Evolutionary conservation across 2,888 invertebrate species (phyloP), one percentile per base, ranked within the genome.

Genomic region (Camponotus fellah): DNA sequence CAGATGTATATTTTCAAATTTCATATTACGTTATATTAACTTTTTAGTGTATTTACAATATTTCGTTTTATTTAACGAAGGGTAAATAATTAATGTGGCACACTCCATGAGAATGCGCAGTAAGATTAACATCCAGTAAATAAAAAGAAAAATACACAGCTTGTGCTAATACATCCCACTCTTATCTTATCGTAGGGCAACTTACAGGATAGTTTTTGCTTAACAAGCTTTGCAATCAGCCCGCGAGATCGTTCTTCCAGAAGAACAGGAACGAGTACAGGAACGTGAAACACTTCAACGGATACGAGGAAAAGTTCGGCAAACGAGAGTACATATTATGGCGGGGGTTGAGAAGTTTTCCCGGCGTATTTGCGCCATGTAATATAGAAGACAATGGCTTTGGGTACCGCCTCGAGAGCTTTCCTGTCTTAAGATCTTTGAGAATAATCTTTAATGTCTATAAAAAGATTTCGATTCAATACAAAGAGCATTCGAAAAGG

Each of bases 261-360:
- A 43, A 58, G 34, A 62, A 60, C 58, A 60, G 58, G 26, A 26
- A 26, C 34, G 60, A 71, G 37, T 9, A 1, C 37, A 32, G 21
- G 5, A 69, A 69, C n/a, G 46, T 12, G 60, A 60, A 71, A 79
- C 79, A 60, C 21, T 79, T 79, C 46, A 79, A 40, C 46, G 26
- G 37, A 79, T 79, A 60, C 72, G 37, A 71, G 71, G 79, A 60
- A 79, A 79, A 79, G 79, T 79, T 79, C 8, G 46, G 71, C 46
- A 71, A 79, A 79, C 60, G 71, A 79, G 79, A 71, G 46, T 79
- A 79, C 71, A 71, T 71, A 79, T 79, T 79, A 71, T 60, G 17
- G 69, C 17, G 21, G 34, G 34, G 79, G 60, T 34, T 37, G 60
- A 79, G 26, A 79, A 79, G 79, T 79, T 71, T 60, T 71, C 71